Evolutionary conservation across 2,797 vertebrate species (phyloP).

Genomic region (Melanotaenia boesemani): DNA sequence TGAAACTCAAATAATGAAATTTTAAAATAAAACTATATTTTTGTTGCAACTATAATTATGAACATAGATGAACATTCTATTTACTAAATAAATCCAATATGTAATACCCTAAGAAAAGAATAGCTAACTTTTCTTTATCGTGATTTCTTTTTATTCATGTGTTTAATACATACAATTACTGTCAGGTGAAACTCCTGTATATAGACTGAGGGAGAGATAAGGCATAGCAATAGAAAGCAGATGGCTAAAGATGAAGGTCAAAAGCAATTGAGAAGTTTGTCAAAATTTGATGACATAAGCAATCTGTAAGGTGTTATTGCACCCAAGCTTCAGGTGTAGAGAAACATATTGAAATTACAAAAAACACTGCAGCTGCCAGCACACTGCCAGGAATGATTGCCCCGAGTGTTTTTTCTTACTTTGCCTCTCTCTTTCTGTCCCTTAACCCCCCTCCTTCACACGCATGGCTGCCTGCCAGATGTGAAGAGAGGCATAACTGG

Average conservation of each 20-base stretch:
- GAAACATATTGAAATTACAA: slow-evolving; percentile 98
- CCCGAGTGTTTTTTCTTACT: slow-evolving; percentile 84
- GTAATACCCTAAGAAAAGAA: neutral
- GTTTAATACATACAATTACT: slow-evolving; percentile 20
- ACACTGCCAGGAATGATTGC: slow-evolving; percentile 93
- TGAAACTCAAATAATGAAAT: too few relatives aligned
- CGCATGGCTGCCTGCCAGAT: slow-evolving; percentile 95
- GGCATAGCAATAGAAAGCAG: slow-evolving; percentile 86
- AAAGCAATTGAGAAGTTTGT: slow-evolving; percentile 97
- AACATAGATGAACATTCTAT: neutral
- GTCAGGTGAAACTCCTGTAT: slow-evolving; percentile 25
- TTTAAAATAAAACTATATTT: slow-evolving; percentile 75
- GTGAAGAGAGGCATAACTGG: slow-evolving; percentile 93
- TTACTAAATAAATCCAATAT: neutral
- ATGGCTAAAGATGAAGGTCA: slow-evolving; percentile 98
- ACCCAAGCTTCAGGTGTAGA: slow-evolving; percentile 93
- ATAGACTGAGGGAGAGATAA: slow-evolving; percentile 49
- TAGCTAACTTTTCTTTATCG: slow-evolving; percentile 6
- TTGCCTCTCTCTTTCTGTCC: slow-evolving; percentile 54
- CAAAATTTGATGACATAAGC: slow-evolving; percentile 98
- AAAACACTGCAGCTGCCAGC: slow-evolving; percentile 86
- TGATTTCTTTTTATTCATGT: slow-evolving; percentile 22
- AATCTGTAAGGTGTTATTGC: slow-evolving; percentile 98
- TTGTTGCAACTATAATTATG: slow-evolving; percentile 65
- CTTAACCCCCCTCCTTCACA: slow-evolving; percentile 53